Conservation (phyloP, 2,797 vertebrate genomes). For the Podarcis lilfordi region DNA sequence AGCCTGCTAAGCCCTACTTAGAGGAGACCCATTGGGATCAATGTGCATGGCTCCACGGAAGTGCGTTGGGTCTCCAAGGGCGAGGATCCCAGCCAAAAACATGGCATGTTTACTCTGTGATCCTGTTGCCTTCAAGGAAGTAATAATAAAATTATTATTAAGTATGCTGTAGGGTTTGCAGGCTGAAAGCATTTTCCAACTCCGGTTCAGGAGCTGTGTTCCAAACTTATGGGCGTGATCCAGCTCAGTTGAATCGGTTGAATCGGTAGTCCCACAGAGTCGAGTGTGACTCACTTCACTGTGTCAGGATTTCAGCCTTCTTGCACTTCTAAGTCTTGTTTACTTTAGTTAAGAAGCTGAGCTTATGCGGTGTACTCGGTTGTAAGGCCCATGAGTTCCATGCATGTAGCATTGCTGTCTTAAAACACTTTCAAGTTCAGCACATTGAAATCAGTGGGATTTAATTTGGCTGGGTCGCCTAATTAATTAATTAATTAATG, state of each 20-base stretch:
- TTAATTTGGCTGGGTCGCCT: not conserved
- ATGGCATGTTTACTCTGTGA: not conserved
- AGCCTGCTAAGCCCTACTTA: too few species aligned
- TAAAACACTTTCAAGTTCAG: not conserved
- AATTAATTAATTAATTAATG: not conserved
- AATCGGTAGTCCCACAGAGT: not conserved
- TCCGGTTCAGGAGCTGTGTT: too few species aligned
- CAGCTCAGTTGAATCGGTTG: not conserved
- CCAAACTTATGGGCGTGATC: too few species aligned
- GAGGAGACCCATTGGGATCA: too few species aligned
- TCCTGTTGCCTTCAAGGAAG: not conserved
- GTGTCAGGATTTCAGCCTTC: not conserved
- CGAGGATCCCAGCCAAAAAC: not conserved
- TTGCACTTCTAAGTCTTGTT: not conserved
- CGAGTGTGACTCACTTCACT: too few species aligned
- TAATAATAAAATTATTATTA: too few species aligned
- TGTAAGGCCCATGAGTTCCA: not conserved
- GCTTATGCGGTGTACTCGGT: not conserved
- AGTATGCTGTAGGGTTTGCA: too few species aligned
- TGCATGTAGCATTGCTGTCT: not conserved
- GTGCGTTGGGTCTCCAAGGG: too few species aligned
- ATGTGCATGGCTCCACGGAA: too few species aligned
- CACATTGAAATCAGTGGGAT: not conserved
- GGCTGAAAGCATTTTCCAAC: too few species aligned
- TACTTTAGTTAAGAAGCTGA: not conserved